Conservation (phyloP, 2,797 vertebrate genomes). For the Gallinago solitaria region DNA sequence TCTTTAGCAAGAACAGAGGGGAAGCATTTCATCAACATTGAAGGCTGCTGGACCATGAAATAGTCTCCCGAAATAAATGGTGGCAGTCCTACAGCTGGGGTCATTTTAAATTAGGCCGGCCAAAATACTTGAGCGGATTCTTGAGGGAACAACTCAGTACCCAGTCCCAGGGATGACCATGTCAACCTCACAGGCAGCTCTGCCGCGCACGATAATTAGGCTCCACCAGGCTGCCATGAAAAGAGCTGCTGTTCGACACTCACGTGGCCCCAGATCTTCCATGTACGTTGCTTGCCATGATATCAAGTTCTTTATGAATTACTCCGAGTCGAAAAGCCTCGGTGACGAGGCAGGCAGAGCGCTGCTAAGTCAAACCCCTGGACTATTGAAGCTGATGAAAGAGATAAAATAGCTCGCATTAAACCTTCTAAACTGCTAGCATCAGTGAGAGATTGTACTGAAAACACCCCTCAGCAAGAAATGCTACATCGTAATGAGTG, state of each 20-base stretch:
- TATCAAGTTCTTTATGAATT: slow-evolving; percentile 1
- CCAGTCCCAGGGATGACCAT: background rate
- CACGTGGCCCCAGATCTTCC: background rate
- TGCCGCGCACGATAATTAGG: background rate
- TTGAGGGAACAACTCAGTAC: slow-evolving; percentile 30
- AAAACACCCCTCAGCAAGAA: slow-evolving; percentile 23
- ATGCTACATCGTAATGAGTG: background rate
- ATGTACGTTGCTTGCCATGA: background rate
- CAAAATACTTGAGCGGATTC: background rate
- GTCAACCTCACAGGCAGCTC: background rate
- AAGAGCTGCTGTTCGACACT: background rate
- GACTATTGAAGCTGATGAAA: slow-evolving; percentile 1
- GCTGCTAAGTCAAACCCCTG: slow-evolving; percentile 12
- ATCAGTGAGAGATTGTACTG: background rate
- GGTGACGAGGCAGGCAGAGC: background rate
- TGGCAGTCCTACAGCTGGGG: background rate
- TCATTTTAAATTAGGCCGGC: slow-evolving; percentile 45
- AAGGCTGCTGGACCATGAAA: slow-evolving; percentile 48
- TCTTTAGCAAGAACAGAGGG: slow-evolving; percentile 53
- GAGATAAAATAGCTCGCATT: background rate
- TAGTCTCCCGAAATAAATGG: slow-evolving; percentile 37
- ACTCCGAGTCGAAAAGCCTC: background rate
- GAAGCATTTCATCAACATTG: slow-evolving; percentile 46
- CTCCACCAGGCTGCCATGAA: background rate
- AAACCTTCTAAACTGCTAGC: background rate